phyloP scores from a whole-genome alignment of 2,113 vertebrate species.

The Muntiacus reevesi region DNA sequence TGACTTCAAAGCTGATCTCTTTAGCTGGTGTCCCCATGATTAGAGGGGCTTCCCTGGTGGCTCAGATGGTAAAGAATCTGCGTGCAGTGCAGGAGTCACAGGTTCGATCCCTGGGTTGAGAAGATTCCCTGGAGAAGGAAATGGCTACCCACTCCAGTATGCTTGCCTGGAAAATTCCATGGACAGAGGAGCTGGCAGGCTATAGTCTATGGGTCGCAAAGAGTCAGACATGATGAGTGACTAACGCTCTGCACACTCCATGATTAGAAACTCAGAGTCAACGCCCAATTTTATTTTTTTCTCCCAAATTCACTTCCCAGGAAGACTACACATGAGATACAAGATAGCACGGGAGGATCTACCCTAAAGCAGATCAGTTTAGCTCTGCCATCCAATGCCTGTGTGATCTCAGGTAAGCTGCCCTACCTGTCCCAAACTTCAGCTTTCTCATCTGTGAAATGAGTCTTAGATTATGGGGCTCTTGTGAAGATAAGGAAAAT shows the following conservation, averaged over 20 bases:
- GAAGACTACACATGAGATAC: background rate
- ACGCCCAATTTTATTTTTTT: background rate
- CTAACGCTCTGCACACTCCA: rapidly evolving
- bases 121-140: background rate
- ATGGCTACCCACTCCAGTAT: background rate
- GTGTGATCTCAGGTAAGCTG: background rate
- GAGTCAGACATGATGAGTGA: background rate
- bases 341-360: background rate
- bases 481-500: background rate
- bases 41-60: background rate
- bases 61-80: background rate
- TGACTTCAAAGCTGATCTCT: background rate
- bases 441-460: background rate
- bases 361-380: background rate
- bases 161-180: background rate
- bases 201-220: background rate
- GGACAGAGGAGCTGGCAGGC: background rate
- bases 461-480: background rate
- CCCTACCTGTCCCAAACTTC: background rate
- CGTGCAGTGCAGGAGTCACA: rapidly evolving
- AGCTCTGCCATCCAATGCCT: background rate
- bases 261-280: background rate
- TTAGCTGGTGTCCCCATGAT: background rate
- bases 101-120: background rate
- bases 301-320: background rate